Conservation (phyloP, 2,113 vertebrate species). For the Cyphomyrus plagiostoma region DNA sequence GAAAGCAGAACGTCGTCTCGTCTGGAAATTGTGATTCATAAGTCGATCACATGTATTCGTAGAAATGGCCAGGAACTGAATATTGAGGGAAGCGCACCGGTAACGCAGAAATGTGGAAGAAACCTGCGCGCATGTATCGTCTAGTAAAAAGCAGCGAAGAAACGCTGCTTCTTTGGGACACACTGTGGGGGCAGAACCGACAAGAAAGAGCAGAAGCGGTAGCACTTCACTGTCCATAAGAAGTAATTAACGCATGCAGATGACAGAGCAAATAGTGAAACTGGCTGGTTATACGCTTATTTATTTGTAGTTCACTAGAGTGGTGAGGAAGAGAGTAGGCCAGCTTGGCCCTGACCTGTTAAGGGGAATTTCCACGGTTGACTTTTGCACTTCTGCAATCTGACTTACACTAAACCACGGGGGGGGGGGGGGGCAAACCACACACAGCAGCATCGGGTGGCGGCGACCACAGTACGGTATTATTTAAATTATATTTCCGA, state of each 20-base stretch:
- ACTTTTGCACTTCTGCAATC: conserved; percentile 68
- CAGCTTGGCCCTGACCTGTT: conserved; percentile 27
- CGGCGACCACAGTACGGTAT: background rate
- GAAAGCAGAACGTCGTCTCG: background rate
- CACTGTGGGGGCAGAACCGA: background rate
- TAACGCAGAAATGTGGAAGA: background rate
- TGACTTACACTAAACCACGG: conserved; percentile 3
- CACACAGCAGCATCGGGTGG: conserved; percentile 12
- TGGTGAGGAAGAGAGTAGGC: background rate
- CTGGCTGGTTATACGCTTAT: background rate
- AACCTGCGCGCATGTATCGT: background rate
- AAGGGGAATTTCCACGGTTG: conserved; percentile 62
- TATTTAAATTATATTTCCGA: background rate
- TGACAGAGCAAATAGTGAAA: background rate
- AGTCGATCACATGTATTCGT: background rate
- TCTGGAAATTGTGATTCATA: background rate
- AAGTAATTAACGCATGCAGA: background rate
- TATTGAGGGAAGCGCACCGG: background rate
- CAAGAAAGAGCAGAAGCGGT: background rate
- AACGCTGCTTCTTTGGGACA: background rate
- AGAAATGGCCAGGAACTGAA: background rate
- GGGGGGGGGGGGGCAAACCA: background rate
- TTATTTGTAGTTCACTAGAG: background rate
- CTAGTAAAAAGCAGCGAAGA: background rate
- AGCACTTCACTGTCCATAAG: background rate